Base-by-base conservation (phyloP, 2,797 vertebrate genomes). In the Neosalanx taihuensis region DNA sequence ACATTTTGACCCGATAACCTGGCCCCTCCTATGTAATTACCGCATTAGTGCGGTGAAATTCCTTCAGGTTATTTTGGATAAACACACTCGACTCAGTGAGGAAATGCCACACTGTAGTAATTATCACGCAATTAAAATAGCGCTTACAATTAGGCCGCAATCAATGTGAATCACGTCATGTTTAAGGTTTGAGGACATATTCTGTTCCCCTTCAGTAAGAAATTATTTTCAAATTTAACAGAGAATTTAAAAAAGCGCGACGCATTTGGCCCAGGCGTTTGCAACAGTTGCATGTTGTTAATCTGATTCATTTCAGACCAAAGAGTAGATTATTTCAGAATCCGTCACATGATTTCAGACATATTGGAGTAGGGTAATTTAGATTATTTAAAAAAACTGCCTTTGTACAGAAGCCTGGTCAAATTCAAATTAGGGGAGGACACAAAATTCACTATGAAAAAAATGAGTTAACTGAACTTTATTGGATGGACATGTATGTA, bases 401-500 rank as follows among this genome's bases (percentile, higher is more conserved):
- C 62, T 63, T 23, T 78, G 78, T 64, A 69, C 69, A 17, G 10
- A 60, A 61, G 59, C 75, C 74, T 68, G 76, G 23, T 64, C 72
- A 68, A 78, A 76, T 26, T 73, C 69, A 71, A 77, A 78, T 64
- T 63, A 26, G 79, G 60, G 51, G 10, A 35, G 65, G 74, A 89
- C 78, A 87, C 85, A 91, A 76, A 87, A 87, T 74, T 77, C 83
- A 84, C 65, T 80, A 79, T 70, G 74, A 69, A 75, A 69, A 75
- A 79, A 74, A 83, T 81, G 89, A 90, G 89, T 92, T 89, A 89
- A 92, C 79, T 88, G 90, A 91, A 91, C 90, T 94, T 94, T 94
- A 94, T 92, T 92, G 89, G 86, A 91, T 91, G 91, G 92, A 93
- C 89, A 92, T 89, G 92, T 88, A 91, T 89, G 90, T 86, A 81